A percentile compares a stretch with the other conserved stretches of the same genome.
Evolutionary conservation across 2,888 invertebrate species (phyloP).

Genomic region (Drosophila flavopinicola): DNA sequence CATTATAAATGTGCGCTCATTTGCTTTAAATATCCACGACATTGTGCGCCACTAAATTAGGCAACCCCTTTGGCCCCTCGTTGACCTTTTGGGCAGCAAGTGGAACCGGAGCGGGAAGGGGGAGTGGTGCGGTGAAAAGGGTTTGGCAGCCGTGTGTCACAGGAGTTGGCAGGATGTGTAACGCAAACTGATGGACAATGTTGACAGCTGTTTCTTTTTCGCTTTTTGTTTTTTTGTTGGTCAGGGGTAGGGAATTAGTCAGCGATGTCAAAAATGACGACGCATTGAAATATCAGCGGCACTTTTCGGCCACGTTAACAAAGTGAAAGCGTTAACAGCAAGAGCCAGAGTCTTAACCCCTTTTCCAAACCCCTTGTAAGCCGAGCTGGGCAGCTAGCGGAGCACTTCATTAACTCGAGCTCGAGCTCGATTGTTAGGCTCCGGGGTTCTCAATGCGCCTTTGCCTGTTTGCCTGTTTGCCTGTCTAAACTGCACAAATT

Average conservation of each 20-base stretch:
- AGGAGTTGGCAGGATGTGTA: conserved; percentile 52
- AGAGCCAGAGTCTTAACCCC: conserved; percentile 57
- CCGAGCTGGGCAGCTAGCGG: conserved; percentile 11
- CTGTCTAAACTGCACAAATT: conserved; percentile 60
- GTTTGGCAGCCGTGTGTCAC: conserved; percentile 45
- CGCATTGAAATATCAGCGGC: conserved; percentile 65
- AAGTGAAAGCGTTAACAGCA: conserved; percentile 29
- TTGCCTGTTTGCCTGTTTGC: conserved; percentile 35
- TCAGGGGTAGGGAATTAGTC: conserved; percentile 58
- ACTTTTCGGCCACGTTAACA: conserved; percentile 67
- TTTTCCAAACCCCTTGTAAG: conserved; percentile 29
- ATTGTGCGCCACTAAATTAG: conserved; percentile 75
- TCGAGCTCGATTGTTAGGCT: conserved; percentile 17
- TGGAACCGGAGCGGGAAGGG: conserved; percentile 64
- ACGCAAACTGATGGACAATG: conserved; percentile 60
- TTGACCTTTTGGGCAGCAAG: conserved; percentile 72
- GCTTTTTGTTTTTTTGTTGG: not conserved
- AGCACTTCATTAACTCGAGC: conserved; percentile 64
- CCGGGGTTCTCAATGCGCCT: not conserved
- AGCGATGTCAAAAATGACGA: conserved; percentile 71
- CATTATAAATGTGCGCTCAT: conserved; percentile 77
- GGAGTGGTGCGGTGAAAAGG: conserved; percentile 58
- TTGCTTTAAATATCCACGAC: conserved; percentile 75
- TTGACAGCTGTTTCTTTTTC: conserved; percentile 66
- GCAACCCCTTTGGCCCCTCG: conserved; percentile 36